phyloP scores from a whole-genome alignment of 2,113 vertebrate species.

The Poeciliopsis occidentalis region DNA sequence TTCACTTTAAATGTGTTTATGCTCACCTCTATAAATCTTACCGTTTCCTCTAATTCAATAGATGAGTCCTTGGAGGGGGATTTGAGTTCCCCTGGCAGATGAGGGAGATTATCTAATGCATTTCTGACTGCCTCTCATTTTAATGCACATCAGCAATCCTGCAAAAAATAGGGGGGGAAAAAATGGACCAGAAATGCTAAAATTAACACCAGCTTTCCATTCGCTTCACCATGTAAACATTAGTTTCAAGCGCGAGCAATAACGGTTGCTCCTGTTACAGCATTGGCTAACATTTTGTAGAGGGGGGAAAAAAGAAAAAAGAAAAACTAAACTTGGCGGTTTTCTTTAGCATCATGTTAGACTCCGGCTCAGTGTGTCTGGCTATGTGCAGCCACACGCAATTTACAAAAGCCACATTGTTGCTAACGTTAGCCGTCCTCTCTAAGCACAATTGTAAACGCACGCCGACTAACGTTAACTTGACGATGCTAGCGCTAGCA shows the following conservation, averaged over 20 bases:
- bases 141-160: constrained; percentile 61
- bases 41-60: constrained; percentile 66
- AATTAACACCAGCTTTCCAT: constrained; percentile 33
- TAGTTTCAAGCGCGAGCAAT: constrained; percentile 45
- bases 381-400: constrained; percentile 44
- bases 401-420: constrained; percentile 13
- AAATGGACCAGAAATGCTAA: constrained; percentile 6
- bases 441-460: constrained; percentile 18
- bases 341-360: constrained; percentile 39
- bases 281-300: constrained; percentile 42
- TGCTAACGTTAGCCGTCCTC: constrained; percentile 64
- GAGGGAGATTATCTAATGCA: constrained; percentile 56
- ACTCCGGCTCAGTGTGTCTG: constrained; percentile 33
- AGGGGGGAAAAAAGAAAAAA: not conserved
- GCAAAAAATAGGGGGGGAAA: constrained; percentile 3
- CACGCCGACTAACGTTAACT: constrained; percentile 18
- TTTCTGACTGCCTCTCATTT: constrained; percentile 60
- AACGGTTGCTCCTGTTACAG: constrained; percentile 50
- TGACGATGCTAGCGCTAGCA: constrained; percentile 39
- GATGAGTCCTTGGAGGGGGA: constrained; percentile 33
- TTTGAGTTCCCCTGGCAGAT: constrained; percentile 42
- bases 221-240: constrained; percentile 63
- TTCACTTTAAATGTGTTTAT: constrained; percentile 39
- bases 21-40: constrained; percentile 73
- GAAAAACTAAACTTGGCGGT: constrained; percentile 52